Conservation (phyloP, 2,888 invertebrate species). For the Galeopsomyia nigrocyanea region DNA sequence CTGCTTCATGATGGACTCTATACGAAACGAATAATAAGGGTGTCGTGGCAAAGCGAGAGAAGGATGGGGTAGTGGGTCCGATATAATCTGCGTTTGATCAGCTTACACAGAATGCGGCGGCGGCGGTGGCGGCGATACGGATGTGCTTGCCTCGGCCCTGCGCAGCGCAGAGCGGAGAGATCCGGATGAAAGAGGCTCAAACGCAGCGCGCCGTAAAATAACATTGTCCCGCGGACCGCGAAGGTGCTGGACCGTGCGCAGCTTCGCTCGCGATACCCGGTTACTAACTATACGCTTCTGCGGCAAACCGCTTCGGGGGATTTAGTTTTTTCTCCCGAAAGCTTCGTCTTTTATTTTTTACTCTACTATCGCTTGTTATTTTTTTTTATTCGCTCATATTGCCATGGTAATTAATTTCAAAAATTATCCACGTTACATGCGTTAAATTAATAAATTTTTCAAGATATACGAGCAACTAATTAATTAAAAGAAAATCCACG, state of each 20-base stretch:
- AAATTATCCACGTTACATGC: neutral
- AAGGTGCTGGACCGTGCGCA: constrained; percentile 50
- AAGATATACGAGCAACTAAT: too few species aligned
- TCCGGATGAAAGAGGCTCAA: constrained; percentile 69
- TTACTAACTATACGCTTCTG: neutral
- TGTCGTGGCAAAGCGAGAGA: neutral
- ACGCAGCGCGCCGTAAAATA: constrained; percentile 68
- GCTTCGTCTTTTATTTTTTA: too few species aligned
- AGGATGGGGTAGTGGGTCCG: constrained; percentile 50
- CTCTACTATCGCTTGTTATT: too few species aligned
- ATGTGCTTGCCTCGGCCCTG: constrained; percentile 24
- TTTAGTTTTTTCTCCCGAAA: neutral
- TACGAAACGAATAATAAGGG: constrained; percentile 36
- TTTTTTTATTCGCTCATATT: too few species aligned
- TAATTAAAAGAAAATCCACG: too few species aligned
- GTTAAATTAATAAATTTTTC: too few species aligned
- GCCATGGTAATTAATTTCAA: neutral
- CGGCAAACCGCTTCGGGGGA: neutral
- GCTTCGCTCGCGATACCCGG: too few species aligned
- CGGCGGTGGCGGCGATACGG: constrained; percentile 46
- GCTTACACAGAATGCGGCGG: constrained; percentile 63
- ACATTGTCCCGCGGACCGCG: constrained; percentile 65
- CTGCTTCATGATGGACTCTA: constrained; percentile 1
- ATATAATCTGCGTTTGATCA: constrained; percentile 68
- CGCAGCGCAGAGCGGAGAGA: constrained; percentile 54